Evolutionary conservation across 1,140 invertebrate species (phyloP), one percentile per base, ranked within the genome.

Genomic region (Heliconius nattereri): DNA sequence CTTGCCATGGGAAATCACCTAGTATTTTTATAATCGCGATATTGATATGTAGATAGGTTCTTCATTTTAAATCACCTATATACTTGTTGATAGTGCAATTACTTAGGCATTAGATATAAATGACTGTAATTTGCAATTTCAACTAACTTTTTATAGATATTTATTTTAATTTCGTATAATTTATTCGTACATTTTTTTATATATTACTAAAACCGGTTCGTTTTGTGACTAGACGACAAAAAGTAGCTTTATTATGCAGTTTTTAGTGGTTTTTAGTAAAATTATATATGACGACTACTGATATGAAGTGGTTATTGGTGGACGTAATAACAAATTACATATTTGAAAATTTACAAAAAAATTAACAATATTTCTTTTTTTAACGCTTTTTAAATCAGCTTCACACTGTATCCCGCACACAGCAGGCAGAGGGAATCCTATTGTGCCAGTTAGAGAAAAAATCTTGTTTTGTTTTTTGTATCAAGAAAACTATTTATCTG

Each of bases 1-100:
- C 79, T 77, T 81, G 79, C 73, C 35, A 45, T 70, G 79, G 79
- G 79, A 81, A 77, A 73, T 81, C 72, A 81, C 79, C 75, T 81
- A 29, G 45, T 71, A 72, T 77, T 81, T 77, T 77, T 77, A 70
- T 70, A 71, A 79, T 32, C 71, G 11, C 20, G 13, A 35, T 71
- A 71, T 37, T 37, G 29, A 35, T 35, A 32, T 54, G 6, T 54
- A 57, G 71, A 37, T 35, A 37, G 20, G 29, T 71, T 71, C 16
- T 71, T 35, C 37, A 71, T 71, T 71, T 71, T 71, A 37, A 71
- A 71, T 32, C 13, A 66, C 11, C 40, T 45, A 45, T 23, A 6
- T 66, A 66, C 23, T 66, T 66, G 23, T 66, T 66, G 57, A 66
- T 66, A 66, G 23, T 26, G 57, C 11, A 66, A 66, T 66, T 66